Base-by-base conservation (phyloP, 2,888 invertebrate species). In the Yponomeuta cagnagella region DNA sequence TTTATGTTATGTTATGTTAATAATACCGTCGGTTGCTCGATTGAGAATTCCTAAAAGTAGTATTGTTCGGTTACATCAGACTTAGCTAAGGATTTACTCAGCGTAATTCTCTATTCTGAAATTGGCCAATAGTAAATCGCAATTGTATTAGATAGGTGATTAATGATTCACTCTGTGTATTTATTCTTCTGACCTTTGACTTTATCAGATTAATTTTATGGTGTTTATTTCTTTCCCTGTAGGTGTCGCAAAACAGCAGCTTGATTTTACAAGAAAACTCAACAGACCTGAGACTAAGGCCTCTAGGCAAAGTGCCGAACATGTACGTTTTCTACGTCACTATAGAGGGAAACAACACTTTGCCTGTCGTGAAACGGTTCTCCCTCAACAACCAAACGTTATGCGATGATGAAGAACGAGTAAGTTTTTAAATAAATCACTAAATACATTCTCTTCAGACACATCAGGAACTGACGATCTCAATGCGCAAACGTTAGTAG, bases 331-430 rank as follows among this genome's bases (percentile, higher is more conserved):
- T 90, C 71, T 81, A 81, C 72, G 74, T 85, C 4, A 71, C 43
- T 72, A 68, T 78, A 9, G 74, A 76, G 15, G 73, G 73, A 30
- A 82, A 80, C 68, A 75, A 77, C 5, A 79, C 76, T 70, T 79
- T 86, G 2, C 90, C 90, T 0, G 72, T 74, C 10, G 82, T 90
- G 0, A 76, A 76, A 1, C 75, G 76, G 58, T 79, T 91, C 63
- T 73, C 77, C 30, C 73, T 90, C 30, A 91, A 91, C 73, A 82
- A 85, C 71, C 77, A 82, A 6, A 82, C 79, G n/a, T 77, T 90
- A 30, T 91, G 91, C 70, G 80, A 84, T 75, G 82, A 82, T 2
- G 75, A 72, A 52, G 81, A 88, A 43, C 90, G 88, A 86, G 91
- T 90, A 77, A 75, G 75, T 67, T 52, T 10, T 67, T 15, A 31